These are phyloP conservation scores for Epinotia bilunana DNA, from an alignment of 2,888 invertebrate species.

Conservation along the genomic window DNA sequence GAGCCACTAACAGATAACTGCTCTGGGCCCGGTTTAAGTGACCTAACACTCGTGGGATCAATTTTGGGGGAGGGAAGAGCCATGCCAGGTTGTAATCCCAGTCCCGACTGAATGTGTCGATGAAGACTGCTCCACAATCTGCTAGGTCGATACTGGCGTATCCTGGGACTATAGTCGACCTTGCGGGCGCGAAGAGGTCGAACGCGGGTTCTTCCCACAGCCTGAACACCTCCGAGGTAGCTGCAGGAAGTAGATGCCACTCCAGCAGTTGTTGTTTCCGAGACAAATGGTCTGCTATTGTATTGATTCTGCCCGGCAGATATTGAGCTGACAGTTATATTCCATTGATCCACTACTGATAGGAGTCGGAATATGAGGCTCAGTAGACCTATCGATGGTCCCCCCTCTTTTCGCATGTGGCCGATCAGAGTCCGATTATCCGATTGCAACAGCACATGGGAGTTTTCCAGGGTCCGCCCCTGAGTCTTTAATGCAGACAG, in stretches of 20 bases:
- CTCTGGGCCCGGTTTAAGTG: slow-evolving; percentile 8
- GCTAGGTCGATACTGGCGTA: slow-evolving; percentile 9
- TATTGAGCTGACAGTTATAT: slow-evolving; percentile 6
- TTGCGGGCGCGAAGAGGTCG: slow-evolving; percentile 13
- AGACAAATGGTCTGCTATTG: slow-evolving; percentile 20
- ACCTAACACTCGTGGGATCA: slow-evolving; percentile 12
- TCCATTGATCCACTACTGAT: background rate
- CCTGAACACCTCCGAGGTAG: slow-evolving; percentile 13
- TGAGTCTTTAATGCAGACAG: slow-evolving; percentile 28
- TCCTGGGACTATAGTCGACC: background rate
- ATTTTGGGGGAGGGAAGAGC: slow-evolving; percentile 13
- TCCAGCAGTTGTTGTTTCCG: slow-evolving; percentile 11
- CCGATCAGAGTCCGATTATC: slow-evolving; percentile 48
- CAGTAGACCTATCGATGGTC: slow-evolving; percentile 46
- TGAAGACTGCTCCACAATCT: slow-evolving; percentile 8
- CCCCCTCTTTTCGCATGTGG: slow-evolving; percentile 49
- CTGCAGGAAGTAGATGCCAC: slow-evolving; percentile 15
- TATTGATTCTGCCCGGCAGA: slow-evolving; percentile 16
- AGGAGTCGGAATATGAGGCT: slow-evolving; percentile 35
- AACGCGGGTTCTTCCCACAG: slow-evolving; percentile 5
- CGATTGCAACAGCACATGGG: slow-evolving; percentile 43
- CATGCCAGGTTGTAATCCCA: slow-evolving; percentile 14
- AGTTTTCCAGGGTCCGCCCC: background rate
- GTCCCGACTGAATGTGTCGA: slow-evolving; percentile 13
- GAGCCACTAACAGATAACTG: slow-evolving; percentile 4